Base-by-base conservation (phyloP, 1,140 invertebrate genomes). In the Diabrotica virgifera region DNA sequence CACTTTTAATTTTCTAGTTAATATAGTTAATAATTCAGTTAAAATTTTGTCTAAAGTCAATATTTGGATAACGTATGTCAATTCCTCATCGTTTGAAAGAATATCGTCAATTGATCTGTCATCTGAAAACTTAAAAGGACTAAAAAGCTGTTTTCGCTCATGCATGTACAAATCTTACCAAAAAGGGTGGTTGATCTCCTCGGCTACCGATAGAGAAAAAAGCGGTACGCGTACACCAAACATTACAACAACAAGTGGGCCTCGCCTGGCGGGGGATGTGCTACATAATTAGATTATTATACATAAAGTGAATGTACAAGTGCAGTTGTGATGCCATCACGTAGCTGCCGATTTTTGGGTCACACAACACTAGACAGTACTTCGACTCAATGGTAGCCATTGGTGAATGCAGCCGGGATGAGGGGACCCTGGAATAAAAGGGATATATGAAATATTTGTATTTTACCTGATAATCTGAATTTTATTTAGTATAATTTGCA, bases 321-420 rank as follows among this genome's bases (percentile, higher is more conserved):
- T 79, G 78, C 78, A 77, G 75, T 77, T 77, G 76, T 78, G 77
- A 77, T 74, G 73, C 74, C 72, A 77, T 77, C 77, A 78, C 78
- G 73, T 74, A 74, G 75, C 76, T 76, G 74, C 76, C 73, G 68
- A 70, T 73, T 46, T 46, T 72, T 69, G 73, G 67, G 64, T 67
- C 69, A 63, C 59, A 65, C 62, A 63, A 75, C 71, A 72, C 72
- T 70, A 70, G 64, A 73, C 66, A 70, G 72, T 71, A 67, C 73
- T 64, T 13, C 60, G 62, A 68, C 74, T 93, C 90, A 94, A 89
- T 93, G 92, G 86, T 93, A 93, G 85, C 92, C 92, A 85, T 94
- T 94, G 85, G 91, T 93, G 85, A 94, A 94, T 84, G 91, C 91
- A 83, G 91, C 91, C 85, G 91, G 91, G 87, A 94, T 93, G 85